A percentile compares a stretch with the other conserved stretches of the same genome.
phyloP scores from a whole-genome alignment of 92 coral and sea anemone genomes.

The Porites cylindrica region DNA sequence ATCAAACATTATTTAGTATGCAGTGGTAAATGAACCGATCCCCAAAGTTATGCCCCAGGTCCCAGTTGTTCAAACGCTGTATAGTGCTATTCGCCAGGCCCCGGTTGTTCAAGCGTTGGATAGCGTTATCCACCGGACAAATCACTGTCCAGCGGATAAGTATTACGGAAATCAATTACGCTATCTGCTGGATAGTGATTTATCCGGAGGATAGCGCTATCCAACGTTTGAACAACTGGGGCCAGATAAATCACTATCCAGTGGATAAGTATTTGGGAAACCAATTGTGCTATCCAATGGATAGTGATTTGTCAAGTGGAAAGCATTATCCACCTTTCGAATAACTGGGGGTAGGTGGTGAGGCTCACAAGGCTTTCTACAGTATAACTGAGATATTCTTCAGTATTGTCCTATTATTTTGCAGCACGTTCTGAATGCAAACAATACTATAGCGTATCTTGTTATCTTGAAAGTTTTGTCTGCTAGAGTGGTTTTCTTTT shows the following conservation, averaged over 20 bases:
- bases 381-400: background rate
- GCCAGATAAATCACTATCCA: too few relatives aligned
- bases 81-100: too few relatives aligned
- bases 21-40: constrained; percentile 20
- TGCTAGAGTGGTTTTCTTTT: constrained; percentile 1
- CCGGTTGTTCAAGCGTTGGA: too few relatives aligned
- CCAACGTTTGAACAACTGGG: too few relatives aligned
- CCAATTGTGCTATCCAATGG: background rate
- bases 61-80: too few relatives aligned
- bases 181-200: too few relatives aligned
- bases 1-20: background rate
- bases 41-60: constrained; percentile 17
- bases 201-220: too few relatives aligned
- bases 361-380: background rate
- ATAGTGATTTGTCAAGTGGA: too few relatives aligned
- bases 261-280: background rate
- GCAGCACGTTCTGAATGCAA: background rate
- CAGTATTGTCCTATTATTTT: background rate
- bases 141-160: too few relatives aligned
- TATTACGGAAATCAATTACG: too few relatives aligned
- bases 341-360: background rate
- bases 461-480: background rate
- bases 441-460: background rate
- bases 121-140: too few relatives aligned
- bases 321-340: too few relatives aligned